These are phyloP conservation scores for Luidia sarsii DNA, from an alignment of 53 echinoderm and acorn worm genomes.

Conservation along the genomic window DNA sequence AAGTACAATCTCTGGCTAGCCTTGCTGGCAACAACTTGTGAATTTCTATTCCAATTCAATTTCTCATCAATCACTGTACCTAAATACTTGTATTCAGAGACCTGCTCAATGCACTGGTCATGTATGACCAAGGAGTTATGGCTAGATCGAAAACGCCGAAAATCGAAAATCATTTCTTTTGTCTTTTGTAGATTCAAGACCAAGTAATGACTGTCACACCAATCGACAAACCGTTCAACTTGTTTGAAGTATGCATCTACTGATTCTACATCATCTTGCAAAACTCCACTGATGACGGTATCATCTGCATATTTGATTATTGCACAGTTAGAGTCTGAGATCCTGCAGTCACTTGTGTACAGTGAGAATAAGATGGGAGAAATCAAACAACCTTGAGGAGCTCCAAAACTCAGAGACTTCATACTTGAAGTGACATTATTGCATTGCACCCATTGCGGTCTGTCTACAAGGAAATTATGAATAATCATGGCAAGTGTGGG, in stretches of 20 bases:
- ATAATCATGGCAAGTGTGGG: background rate
- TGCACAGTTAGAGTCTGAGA: background rate
- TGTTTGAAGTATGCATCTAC: background rate
- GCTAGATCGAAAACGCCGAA: background rate
- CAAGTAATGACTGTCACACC: slow-evolving; percentile 5
- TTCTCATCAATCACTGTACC: slow-evolving; percentile 26
- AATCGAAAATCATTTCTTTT: slow-evolving; percentile 28
- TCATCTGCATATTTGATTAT: slow-evolving; percentile 19
- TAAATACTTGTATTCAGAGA: slow-evolving; percentile 17
- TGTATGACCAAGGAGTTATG: slow-evolving; percentile 23
- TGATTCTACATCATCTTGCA: background rate
- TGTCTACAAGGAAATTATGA: background rate
- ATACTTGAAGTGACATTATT: background rate
- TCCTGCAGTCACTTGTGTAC: slow-evolving; percentile 1
- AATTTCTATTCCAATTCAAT: background rate
- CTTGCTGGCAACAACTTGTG: background rate
- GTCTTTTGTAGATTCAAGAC: slow-evolving; percentile 8
- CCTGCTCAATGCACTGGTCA: background rate
- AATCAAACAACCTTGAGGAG: slow-evolving; percentile 3
- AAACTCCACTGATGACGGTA: slow-evolving; percentile 5
- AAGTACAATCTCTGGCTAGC: slow-evolving; percentile 21
- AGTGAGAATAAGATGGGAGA: slow-evolving; percentile 13
- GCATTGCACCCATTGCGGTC: background rate
- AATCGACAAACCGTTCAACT: background rate
- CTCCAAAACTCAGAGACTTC: background rate